A percentile compares a stretch with the other conserved stretches of the same genome.
phyloP scores from a whole-genome alignment of 2,888 invertebrate genomes.

The Trisateles emortualis region DNA sequence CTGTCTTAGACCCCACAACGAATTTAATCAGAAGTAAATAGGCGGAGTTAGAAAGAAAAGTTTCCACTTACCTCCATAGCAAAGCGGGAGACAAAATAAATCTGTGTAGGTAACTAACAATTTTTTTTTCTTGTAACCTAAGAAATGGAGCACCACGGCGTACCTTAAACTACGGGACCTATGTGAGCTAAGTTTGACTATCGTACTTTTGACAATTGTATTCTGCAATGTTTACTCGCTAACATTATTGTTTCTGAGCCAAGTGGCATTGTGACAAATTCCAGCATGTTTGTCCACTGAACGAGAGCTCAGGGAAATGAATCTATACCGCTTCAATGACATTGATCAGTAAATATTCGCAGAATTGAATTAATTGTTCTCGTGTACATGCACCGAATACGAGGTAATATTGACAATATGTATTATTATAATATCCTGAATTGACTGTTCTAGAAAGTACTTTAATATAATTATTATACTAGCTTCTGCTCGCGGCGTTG shows the following conservation, averaged over 20 bases:
- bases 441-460: too few species aligned
- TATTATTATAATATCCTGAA: too few species aligned
- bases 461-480: too few species aligned
- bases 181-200: neutral
- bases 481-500: too few species aligned
- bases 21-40: too few species aligned
- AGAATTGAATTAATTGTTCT: conserved; percentile 23
- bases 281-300: conserved; percentile 25
- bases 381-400: neutral
- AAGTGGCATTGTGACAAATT: conserved; percentile 26
- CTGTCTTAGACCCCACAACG: too few species aligned
- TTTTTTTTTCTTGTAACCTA: too few species aligned
- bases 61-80: too few species aligned
- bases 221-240: neutral
- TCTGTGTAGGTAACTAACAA: too few species aligned
- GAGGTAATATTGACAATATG: neutral
- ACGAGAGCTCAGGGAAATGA: conserved; percentile 33
- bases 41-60: too few species aligned
- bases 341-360: conserved; percentile 17
- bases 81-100: too few species aligned
- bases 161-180: neutral
- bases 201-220: neutral
- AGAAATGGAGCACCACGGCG: neutral
- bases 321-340: conserved; percentile 11
- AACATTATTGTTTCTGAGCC: neutral